phyloP scores from a whole-genome alignment of 1,140 invertebrate species.

The Temnothorax curvispinosus region DNA sequence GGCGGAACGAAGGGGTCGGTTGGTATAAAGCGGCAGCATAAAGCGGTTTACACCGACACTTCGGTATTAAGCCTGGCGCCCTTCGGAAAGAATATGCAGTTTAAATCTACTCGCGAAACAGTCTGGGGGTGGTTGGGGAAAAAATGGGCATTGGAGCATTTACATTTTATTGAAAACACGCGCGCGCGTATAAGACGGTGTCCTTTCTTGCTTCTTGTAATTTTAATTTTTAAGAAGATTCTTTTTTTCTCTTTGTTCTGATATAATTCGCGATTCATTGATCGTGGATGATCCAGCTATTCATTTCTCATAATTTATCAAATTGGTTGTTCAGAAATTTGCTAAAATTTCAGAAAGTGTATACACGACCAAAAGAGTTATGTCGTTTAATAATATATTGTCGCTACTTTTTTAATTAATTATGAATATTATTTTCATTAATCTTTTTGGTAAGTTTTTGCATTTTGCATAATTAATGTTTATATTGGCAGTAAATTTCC shows the following conservation, averaged over 20 bases:
- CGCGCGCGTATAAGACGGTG: background rate
- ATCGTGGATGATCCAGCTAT: conserved; percentile 48
- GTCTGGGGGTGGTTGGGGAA: background rate
- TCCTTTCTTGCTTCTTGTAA: background rate
- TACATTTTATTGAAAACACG: background rate
- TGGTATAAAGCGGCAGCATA: conserved; percentile 72
- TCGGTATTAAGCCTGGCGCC: conserved; percentile 71
- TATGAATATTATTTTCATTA: background rate
- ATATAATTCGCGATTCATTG: background rate
- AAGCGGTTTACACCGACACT: conserved; percentile 79
- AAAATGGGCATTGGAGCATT: conserved; percentile 6
- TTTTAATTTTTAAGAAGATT: background rate
- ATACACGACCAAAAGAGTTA: background rate
- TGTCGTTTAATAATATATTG: background rate
- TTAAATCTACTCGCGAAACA: conserved; percentile 60
- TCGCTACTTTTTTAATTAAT: background rate
- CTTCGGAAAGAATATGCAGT: conserved; percentile 63
- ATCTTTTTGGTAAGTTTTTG: background rate
- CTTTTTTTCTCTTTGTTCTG: background rate
- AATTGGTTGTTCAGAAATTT: conserved; percentile 35
- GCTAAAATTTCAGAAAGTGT: background rate
- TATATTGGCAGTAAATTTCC: background rate
- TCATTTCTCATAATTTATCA: conserved; percentile 58
- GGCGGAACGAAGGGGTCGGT: conserved; percentile 69
- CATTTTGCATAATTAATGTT: background rate